These are phyloP conservation scores for Drosophila kepulauana DNA, from an alignment of 1,140 invertebrate genomes.

Conservation along the genomic window DNA sequence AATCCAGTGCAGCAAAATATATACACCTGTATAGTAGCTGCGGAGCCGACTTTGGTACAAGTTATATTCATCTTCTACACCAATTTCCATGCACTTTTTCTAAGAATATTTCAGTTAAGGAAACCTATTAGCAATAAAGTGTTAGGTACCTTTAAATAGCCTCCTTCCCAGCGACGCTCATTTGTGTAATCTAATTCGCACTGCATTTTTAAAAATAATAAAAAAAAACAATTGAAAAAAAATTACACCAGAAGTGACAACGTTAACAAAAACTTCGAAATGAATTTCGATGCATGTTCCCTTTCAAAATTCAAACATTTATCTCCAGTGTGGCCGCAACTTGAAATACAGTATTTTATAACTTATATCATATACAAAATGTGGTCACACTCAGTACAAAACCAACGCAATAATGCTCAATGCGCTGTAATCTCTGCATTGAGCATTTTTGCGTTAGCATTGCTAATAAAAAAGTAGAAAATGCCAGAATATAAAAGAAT, in stretches of 20 bases:
- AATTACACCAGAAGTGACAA: neutral
- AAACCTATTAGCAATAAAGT: no score
- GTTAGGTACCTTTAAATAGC: conserved; percentile 43
- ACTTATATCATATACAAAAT: no score
- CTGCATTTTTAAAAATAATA: conserved; percentile 5
- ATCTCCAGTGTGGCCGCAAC: no score
- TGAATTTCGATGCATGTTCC: no score
- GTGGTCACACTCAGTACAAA: no score
- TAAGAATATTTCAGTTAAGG: neutral
- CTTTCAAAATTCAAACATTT: no score
- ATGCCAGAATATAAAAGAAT: no score
- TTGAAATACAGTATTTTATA: no score
- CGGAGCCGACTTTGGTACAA: conserved; percentile 47
- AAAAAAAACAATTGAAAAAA: neutral
- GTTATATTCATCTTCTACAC: conserved; percentile 44
- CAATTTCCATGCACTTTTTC: conserved; percentile 46
- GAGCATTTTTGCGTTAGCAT: no score
- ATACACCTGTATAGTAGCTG: conserved; percentile 36
- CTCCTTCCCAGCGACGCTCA: conserved; percentile 44
- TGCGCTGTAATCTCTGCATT: no score
- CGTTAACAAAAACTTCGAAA: neutral
- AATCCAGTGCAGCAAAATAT: conserved; percentile 29
- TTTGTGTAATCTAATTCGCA: conserved; percentile 28
- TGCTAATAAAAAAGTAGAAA: no score
- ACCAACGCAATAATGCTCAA: no score